Conservation (phyloP, 30 jellyfish, hydroid and myxozoan genomes). For the Turritopsis dohrnii region DNA sequence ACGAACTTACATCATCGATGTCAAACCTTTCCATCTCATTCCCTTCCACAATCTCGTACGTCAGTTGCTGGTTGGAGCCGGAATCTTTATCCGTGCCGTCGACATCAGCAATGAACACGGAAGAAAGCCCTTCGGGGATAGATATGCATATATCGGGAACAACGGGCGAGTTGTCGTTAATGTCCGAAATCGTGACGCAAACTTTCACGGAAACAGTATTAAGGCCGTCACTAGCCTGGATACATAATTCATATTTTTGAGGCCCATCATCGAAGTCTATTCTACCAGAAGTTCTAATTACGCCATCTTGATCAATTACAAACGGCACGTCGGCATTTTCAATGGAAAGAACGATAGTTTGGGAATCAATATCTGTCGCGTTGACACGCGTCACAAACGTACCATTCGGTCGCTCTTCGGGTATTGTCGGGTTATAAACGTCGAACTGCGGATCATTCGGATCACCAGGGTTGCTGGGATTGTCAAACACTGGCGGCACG, state of each 20-base stretch:
- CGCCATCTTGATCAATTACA: slow-evolving; percentile 30
- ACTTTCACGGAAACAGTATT: not conserved
- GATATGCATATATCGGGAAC: slow-evolving; percentile 24
- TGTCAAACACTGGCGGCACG: slow-evolving; percentile 46
- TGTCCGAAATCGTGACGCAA: not conserved
- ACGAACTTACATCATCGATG: not conserved
- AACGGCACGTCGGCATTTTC: not conserved
- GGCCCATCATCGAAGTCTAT: slow-evolving; percentile 37
- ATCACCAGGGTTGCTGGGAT: not conserved
- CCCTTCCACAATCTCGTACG: not conserved
- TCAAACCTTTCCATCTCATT: not conserved
- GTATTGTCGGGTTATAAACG: not conserved
- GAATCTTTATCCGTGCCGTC: slow-evolving; percentile 51
- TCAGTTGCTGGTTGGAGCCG: slow-evolving; percentile 42
- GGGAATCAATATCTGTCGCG: slow-evolving; percentile 39
- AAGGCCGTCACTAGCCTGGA: slow-evolving; percentile 41
- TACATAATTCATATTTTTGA: slow-evolving; percentile 20
- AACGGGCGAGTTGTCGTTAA: slow-evolving; percentile 5
- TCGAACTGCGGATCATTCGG: not conserved
- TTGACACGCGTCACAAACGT: slow-evolving; percentile 23
- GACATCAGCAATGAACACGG: slow-evolving; percentile 40
- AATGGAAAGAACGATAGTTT: not conserved
- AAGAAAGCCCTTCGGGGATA: slow-evolving; percentile 36
- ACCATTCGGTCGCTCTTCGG: slow-evolving; percentile 8
- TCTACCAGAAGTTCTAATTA: slow-evolving; percentile 30